Base-by-base conservation (phyloP, 2,113 vertebrate species). In the Vireo altiloquus region DNA sequence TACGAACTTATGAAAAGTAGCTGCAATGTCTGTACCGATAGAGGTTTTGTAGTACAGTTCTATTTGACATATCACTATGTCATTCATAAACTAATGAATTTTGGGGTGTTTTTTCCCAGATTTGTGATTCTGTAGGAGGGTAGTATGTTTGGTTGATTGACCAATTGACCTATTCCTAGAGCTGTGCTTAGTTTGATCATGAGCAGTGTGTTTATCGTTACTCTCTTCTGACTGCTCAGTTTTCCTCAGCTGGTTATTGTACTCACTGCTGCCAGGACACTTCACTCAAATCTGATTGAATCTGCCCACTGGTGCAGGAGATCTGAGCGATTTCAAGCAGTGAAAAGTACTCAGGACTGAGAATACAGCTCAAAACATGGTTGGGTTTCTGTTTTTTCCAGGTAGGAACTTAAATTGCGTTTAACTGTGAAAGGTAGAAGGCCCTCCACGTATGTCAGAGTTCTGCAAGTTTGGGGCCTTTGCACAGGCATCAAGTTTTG, bases 361-460 rank as follows among this genome's bases (percentile, higher is more conserved):
- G 2, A 79, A 39, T 70, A 33, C 11, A 13, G 15, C 56, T 61
- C 27, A 82, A 35, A 50, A 47, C 0, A 0, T 49, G 16, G 6
- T 28, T 65, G 33, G 3, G 11, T 4, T 63, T 44, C 27, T n/a
- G 18, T 6, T 37, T 60, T 30, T 68, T 46, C 5, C 18, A 33
- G 14, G 24, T 40, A 44, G 17, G 31, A 37, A 42, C 9, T 52
- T 68, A 27, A 77, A 31, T 33, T 71, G 5, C 22, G 46, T 83
- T 87, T 46, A 44, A 59, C 37, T 70, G 19, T 69, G 35, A 59
- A 82, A 86, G 4, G 16, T 54, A 59, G 42, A 63, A 70, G 66
- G 27, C 11, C 15, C 11, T 81, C 15, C 22, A 28, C 0, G 0
- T 35, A 12, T 17, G 13, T 56, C 19, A 52, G 40, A 69, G 12